Percentiles rank a stretch among this genome's conserved stretches.
Evolutionary conservation across 2,888 invertebrate species (phyloP).

Genomic region (Euproctis similis): DNA sequence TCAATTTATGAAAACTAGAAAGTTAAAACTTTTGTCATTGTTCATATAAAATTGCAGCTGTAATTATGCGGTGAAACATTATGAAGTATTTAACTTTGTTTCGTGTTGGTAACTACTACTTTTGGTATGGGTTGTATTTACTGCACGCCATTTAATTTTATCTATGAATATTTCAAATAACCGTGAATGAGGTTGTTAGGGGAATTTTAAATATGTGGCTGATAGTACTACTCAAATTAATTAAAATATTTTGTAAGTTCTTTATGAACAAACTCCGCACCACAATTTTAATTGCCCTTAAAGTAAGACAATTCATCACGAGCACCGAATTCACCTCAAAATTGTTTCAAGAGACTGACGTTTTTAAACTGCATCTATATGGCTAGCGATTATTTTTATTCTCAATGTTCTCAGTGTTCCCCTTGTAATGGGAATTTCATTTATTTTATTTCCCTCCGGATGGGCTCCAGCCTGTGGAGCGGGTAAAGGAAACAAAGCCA

Average conservation of each 20-base stretch:
- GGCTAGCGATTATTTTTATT: slow-evolving; percentile 43
- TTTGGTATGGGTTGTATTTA: slow-evolving; percentile 9
- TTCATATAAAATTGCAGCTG: slow-evolving; percentile 8
- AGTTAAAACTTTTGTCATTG: slow-evolving; percentile 6
- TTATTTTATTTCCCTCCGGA: slow-evolving; percentile 63
- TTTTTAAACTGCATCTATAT: slow-evolving; percentile 30
- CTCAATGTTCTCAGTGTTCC: slow-evolving; percentile 21
- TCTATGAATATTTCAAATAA: slow-evolving; percentile 10
- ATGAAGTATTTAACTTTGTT: slow-evolving; percentile 10
- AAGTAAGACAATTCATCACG: slow-evolving; percentile 37
- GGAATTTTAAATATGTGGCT: too few species aligned
- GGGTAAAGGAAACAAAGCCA: slow-evolving; percentile 62
- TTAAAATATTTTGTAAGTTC: too few species aligned
- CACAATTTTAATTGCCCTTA: too few species aligned
- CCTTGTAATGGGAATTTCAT: slow-evolving; percentile 53
- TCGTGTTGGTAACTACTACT: slow-evolving; percentile 8
- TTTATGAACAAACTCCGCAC: too few species aligned
- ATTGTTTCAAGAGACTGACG: slow-evolving; percentile 40
- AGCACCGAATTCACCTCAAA: slow-evolving; percentile 39
- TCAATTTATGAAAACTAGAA: slow-evolving; percentile 1
- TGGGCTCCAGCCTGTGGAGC: slow-evolving; percentile 39
- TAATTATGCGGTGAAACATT: slow-evolving; percentile 15
- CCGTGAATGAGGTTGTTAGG: too few species aligned
- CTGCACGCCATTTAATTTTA: slow-evolving; percentile 11
- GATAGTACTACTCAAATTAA: too few species aligned